A percentile compares a stretch with the other conserved stretches of the same genome.
Conservation (phyloP, 2,888 invertebrate species). For the Nymphalis urticae region DNA sequence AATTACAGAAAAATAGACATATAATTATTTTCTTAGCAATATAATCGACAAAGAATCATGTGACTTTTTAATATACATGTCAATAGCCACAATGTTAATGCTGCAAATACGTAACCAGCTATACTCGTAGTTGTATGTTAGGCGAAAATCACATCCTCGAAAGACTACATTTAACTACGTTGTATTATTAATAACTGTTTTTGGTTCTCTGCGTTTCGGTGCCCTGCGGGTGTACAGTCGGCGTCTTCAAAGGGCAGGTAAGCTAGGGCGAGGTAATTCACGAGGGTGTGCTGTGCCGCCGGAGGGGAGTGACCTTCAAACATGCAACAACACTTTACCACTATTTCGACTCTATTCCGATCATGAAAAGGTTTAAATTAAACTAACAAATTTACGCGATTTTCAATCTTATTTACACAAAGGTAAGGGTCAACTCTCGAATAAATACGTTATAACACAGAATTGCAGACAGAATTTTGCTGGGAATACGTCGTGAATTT, state of each 20-base stretch:
- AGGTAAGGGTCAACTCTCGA: neutral
- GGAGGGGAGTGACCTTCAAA: conserved; percentile 41
- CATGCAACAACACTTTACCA: conserved; percentile 1
- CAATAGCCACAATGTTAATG: too few species aligned
- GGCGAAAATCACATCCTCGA: too few species aligned
- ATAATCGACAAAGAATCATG: too few species aligned
- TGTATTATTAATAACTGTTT: too few species aligned
- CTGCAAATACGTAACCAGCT: too few species aligned
- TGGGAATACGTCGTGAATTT: conserved; percentile 19
- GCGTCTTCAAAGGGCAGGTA: conserved; percentile 74
- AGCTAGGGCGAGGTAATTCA: conserved; percentile 60
- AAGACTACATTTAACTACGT: too few species aligned
- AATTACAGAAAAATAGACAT: too few species aligned
- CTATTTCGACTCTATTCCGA: conserved; percentile 24
- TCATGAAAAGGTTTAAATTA: conserved; percentile 26
- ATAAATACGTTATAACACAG: neutral
- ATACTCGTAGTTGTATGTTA: too few species aligned
- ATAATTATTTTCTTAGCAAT: too few species aligned
- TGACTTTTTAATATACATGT: too few species aligned
- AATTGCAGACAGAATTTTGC: conserved; percentile 17
- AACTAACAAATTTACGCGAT: neutral
- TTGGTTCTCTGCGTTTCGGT: neutral
- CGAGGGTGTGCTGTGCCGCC: conserved; percentile 47
- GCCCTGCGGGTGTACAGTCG: conserved; percentile 50
- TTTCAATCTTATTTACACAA: neutral